phyloP scores from a whole-genome alignment of 2,113 vertebrate genomes.

The Brachypteracias leptosomus region DNA sequence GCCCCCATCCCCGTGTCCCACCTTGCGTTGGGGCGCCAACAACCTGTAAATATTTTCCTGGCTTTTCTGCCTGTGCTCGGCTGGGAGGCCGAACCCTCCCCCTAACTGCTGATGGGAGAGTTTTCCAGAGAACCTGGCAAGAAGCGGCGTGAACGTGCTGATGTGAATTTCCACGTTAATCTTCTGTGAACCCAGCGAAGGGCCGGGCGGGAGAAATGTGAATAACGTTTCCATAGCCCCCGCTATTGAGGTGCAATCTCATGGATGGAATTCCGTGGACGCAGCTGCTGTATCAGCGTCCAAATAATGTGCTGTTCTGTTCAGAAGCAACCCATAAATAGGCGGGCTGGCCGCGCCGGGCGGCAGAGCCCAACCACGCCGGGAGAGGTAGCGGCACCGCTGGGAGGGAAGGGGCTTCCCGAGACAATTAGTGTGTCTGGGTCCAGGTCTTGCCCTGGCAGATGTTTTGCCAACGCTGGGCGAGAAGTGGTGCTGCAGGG shows the following conservation, averaged over 20 bases:
- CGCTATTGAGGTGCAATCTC: constrained; percentile 81
- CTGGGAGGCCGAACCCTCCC: not conserved
- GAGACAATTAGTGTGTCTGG: not conserved
- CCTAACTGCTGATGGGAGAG: constrained; percentile 58
- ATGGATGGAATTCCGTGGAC: constrained; percentile 79
- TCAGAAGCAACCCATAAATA: constrained; percentile 86
- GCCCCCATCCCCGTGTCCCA: accelerated
- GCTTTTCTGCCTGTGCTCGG: not conserved
- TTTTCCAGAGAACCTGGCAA: constrained; percentile 59
- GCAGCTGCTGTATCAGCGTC: constrained; percentile 86
- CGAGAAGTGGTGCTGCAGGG: not conserved
- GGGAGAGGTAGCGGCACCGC: not conserved
- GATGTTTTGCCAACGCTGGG: not conserved
- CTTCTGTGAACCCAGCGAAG: constrained; percentile 39
- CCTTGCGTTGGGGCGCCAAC: not conserved
- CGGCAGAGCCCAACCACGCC: not conserved
- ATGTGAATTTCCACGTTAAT: constrained; percentile 59
- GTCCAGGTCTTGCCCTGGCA: not conserved
- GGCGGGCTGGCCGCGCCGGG: not conserved
- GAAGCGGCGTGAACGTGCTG: constrained; percentile 63
- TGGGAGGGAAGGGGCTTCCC: not conserved
- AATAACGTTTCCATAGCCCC: not conserved
- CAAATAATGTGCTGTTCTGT: constrained; percentile 81
- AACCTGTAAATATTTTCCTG: not conserved
- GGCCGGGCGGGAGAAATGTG: not conserved